Conservation (phyloP, 2,797 vertebrate genomes). For the Lacerta agilis region DNA sequence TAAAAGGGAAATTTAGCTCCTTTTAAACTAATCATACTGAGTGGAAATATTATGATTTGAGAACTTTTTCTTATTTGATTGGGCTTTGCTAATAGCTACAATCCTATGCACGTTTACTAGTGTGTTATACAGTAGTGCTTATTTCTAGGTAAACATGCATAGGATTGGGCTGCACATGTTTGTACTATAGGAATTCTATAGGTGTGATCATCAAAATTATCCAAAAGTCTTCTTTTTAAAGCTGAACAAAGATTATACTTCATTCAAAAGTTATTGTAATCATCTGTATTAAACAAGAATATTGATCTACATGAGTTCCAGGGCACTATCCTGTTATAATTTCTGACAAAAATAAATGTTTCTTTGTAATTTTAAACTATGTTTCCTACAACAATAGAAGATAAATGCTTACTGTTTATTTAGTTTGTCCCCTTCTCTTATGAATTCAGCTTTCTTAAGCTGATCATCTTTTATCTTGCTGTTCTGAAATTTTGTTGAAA, state of each 20-base stretch:
- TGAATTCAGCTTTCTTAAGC: conserved; percentile 79
- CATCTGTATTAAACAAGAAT: background rate
- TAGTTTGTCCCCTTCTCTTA: conserved; percentile 82
- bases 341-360: background rate
- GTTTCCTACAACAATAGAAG: conserved; percentile 42
- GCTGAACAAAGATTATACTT: background rate
- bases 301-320: background rate
- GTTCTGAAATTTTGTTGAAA: conserved; percentile 59
- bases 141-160: background rate
- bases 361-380: background rate
- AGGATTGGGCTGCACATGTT: background rate
- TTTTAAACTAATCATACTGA: background rate
- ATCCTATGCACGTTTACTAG: background rate
- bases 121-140: background rate
- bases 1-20: background rate
- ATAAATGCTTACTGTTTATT: conserved; percentile 84
- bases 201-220: background rate
- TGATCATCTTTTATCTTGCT: conserved; percentile 72
- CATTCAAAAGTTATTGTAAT: background rate
- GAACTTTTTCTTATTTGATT: background rate
- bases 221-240: background rate
- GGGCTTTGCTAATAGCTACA: background rate
- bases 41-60: background rate
- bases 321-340: background rate
- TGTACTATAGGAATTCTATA: background rate